Evolutionary conservation across 2,113 vertebrate species (phyloP), one percentile per base, ranked within the genome.

Genomic region (Phrynocephalus versicolor): DNA sequence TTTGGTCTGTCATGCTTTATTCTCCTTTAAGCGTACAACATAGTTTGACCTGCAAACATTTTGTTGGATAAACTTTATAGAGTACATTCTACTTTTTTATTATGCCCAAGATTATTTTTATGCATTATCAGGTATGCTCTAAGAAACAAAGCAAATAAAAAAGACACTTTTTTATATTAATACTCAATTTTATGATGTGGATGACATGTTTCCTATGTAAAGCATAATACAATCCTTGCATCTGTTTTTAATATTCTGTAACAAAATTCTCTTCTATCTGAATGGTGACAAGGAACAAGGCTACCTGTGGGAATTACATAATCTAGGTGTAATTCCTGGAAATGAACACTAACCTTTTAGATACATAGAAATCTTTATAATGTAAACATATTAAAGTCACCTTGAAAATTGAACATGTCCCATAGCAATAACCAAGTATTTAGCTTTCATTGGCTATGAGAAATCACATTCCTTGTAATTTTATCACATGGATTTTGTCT

Each of bases 131-230:
- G 74, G 27, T 81, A 83, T 57, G 75, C 67, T 89, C 74, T 91
- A 88, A 89, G 90, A 94, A 93, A 91, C 87, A 93, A 88, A 93
- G 80, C 86, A 93, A 94, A 93, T 91, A 91, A 85, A 86, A 90
- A 84, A 88, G 86, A 93, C 91, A 39, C 1, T 27, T 84, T 92
- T 89, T 85, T 6, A 51, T 6, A 73, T 86, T 88, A 88, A 57
- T 64, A 12, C 15, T 88, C 18, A 65, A 45, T 85, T 85, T 89
- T 74, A 78, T 85, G 86, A 82, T 62, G 88, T 81, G 30, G 25
- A 55, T 2, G 35, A 2, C 70, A 76, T 78, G 62, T 81, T 75
- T 88, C 87, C 88, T 33, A 87, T 83, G 90, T 69, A 81, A 91
- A 65, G 55, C 35, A 90, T 81, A 86, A 92, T 89, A 87, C 88